Base-by-base conservation (phyloP, 2,888 invertebrate species). In the Drosophila macrothrix region DNA sequence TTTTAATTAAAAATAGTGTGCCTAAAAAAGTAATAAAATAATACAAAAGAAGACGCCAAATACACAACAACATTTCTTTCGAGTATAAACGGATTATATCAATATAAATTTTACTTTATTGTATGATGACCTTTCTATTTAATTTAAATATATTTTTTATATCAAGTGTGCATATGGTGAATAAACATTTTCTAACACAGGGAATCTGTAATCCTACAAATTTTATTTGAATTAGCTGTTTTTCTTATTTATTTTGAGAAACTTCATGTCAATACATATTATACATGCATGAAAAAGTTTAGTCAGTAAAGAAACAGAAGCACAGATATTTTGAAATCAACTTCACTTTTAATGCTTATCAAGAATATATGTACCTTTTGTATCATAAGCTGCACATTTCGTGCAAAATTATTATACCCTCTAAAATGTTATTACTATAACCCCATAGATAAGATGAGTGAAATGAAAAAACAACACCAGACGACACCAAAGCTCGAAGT, bases 401-500 rank as follows among this genome's bases (percentile, higher is more conserved):
- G 2, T 16, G 16, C 16, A 46, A 16, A 25, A 25, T 46, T 9
- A 25, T 9, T 16, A 31, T 31, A 9, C 31, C 31, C 31, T 31
- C 2, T 31, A 9, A 31, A 31, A 31, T 31, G 4, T 9, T 46
- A 25, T 25, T 9, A 4, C 16, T 46, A 4, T 4, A 46, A 4
- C 7, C 7, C 16, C 59, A 12, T 46, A 62, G 29, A 31, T 52
- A n/a, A 77, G 62, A 64, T 58, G 33, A 46, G 31, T 55, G 41
- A 25, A 31, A 10, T 25, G 31, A 60, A 28, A 62, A 58, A n/a
- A 14, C 43, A 33, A 35, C 43, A 53, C 31, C 16, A 33, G 60
- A 50, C 63, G 33, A 71, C 62, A 62, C 70, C 59, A 59, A 39
- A 46, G 46, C 16, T 46, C 25, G 2, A 25, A 46, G 46, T 25